phyloP scores from a whole-genome alignment of 1,140 invertebrate species.

The Drosophila lowei region DNA sequence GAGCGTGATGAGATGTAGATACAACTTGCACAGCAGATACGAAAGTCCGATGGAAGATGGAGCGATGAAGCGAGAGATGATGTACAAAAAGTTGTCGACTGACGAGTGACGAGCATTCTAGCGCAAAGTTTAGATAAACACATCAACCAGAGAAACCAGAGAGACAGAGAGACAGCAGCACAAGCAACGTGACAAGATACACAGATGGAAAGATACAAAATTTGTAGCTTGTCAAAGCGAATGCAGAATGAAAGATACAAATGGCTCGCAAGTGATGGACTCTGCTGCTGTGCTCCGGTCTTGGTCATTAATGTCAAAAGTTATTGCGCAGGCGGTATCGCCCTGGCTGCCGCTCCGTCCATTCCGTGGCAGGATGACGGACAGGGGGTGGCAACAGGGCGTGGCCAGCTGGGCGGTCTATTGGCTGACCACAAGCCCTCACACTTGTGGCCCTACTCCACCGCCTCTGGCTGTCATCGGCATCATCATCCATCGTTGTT shows the following conservation, averaged over 20 bases:
- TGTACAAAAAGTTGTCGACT: constrained; percentile 55
- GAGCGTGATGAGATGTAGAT: constrained; percentile 42
- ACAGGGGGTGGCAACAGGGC: constrained; percentile 10
- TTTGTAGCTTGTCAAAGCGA: constrained; percentile 71
- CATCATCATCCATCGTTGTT: constrained; percentile 55
- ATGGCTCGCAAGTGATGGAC: constrained; percentile 57
- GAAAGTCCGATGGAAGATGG: constrained; percentile 59
- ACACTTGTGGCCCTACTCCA: constrained; percentile 36
- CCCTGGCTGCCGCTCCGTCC: neutral
- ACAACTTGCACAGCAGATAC: constrained; percentile 24
- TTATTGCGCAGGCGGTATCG: constrained; percentile 69
- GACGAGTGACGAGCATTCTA: constrained; percentile 70
- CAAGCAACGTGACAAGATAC: constrained; percentile 9
- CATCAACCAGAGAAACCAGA: constrained; percentile 43
- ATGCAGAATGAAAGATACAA: constrained; percentile 61
- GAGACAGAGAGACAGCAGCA: constrained; percentile 33
- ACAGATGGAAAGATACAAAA: constrained; percentile 46
- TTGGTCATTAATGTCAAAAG: constrained; percentile 79
- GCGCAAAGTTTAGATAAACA: constrained; percentile 76
- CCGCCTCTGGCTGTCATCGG: constrained; percentile 26
- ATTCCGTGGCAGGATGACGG: neutral
- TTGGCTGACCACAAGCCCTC: constrained; percentile 74
- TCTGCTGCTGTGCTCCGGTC: constrained; percentile 13
- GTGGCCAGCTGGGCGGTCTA: constrained; percentile 35
- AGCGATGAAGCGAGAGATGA: constrained; percentile 53